Conservation (phyloP, 1,140 invertebrate species). For the Bombus confusus region DNA sequence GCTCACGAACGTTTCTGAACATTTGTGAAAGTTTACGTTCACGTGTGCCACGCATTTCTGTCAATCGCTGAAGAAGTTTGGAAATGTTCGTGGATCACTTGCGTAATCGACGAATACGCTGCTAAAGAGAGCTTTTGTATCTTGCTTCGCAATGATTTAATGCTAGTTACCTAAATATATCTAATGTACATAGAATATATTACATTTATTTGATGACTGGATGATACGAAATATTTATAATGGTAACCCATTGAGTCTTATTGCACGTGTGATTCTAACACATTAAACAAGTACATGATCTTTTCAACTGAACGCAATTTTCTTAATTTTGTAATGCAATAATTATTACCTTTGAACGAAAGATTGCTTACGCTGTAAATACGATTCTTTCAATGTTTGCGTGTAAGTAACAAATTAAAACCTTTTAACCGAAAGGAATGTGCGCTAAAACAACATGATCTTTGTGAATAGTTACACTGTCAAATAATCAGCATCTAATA, state of each 20-base stretch:
- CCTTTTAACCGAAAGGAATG: constrained; percentile 2
- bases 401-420: not conserved
- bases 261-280: constrained; percentile 75
- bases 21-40: not conserved
- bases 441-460: constrained; percentile 25
- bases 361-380: constrained; percentile 25
- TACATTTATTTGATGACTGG: constrained; percentile 69
- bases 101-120: not conserved
- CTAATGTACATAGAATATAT: constrained; percentile 58
- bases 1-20: not conserved
- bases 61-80: not conserved
- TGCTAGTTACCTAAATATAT: constrained; percentile 39
- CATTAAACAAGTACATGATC: constrained; percentile 60
- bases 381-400: not conserved
- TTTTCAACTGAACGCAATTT: constrained; percentile 58
- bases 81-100: not conserved
- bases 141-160: constrained; percentile 41
- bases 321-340: constrained; percentile 11
- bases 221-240: constrained; percentile 75
- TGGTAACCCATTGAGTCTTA: constrained; percentile 77
- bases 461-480: constrained; percentile 25
- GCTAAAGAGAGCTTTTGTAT: constrained; percentile 57
- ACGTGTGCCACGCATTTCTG: not conserved
- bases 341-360: not conserved
- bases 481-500: constrained; percentile 43